Base-by-base conservation (phyloP, 2,888 invertebrate genomes). In the Acanthococcus lagerstroemiae region DNA sequence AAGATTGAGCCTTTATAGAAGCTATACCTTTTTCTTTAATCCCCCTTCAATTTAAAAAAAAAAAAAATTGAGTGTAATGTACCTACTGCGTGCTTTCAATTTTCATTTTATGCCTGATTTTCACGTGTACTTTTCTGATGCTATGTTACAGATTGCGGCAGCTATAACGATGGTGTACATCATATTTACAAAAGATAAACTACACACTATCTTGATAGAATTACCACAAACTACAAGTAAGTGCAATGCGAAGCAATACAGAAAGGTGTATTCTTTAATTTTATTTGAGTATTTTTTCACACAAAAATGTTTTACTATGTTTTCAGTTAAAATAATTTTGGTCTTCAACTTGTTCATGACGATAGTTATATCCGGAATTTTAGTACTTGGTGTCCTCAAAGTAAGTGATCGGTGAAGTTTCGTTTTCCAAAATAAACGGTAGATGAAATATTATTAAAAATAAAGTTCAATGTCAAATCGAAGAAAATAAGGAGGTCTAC, bases 321-420 rank as follows among this genome's bases (percentile, higher is more conserved):
- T 83, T 83, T 70, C 80, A 81, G 85, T 88, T 68, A 84, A 85
- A 78, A 86, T 90, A 69, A 88, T 91, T 72, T 78, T 90, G 69
- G 84, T 84, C 9, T 81, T 90, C 70, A 90, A 89, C 76, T 80
- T 90, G 66, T 83, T 83, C 71, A 89, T 91, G 84, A 90, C 90
- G 4, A 85, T 90, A 68, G 77, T 91, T 67, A 87, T 90, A 74
- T 89, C 89, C 52, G 75, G 80, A n/a, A 79, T 90, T 1, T 82
- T 91, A 71, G 84, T 90, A 44, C 76, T 84, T 60, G 90, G 90
- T 68, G 84, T 86, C 4, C 72, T 84, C 48, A 89, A 84, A 83
- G 90, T 90, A 80, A 79, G 74, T 73, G 67, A n/a, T n/a, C n/a
- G n/a, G n/a, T n/a, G n/a, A n/a, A n/a, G n/a, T n/a, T n/a, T n/a